Evolutionary conservation across 2,797 vertebrate genomes (phyloP), one percentile per base, ranked within the genome.

Genomic region (Botia kubotai): DNA sequence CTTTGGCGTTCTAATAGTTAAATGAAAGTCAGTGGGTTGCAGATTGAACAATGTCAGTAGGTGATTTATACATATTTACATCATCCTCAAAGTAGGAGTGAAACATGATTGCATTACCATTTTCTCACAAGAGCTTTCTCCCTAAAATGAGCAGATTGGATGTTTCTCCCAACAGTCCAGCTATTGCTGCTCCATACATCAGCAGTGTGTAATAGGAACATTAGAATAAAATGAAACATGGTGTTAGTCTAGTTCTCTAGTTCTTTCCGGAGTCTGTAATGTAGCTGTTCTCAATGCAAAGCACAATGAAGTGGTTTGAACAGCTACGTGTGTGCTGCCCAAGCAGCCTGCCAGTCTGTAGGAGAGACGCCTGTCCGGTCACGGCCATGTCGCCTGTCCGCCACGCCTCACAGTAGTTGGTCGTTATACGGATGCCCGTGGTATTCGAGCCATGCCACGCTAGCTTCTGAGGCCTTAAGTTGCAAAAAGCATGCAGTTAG

Each of bases 201-300:
- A 57, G 60, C 26, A 74, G 72, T 70, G 55, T 62, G 23, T 26
- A 33, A 21, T n/a, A 68, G 63, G 58, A 65, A 66, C 66, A 67
- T 63, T 21, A 57, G 50, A 36, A 33, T 43, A 14, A 68, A 68
- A 58, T 13, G 19, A 48, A 29, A 8, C n/a, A 33, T 33, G 21
- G 17, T 19, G n/a, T 48, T 19, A 39, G 36, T 77, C 75, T 29
- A 70, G 77, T 71, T 75, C 82, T 33, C 94, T 93, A 96, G 93
- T 94, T 93, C 88, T 91, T 92, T 85, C 85, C 87, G 17, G 86
- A 88, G 55, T 95, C 91, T 2, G 93, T 92, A 72, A 97, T 90
- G 71, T 96, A 97, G 75, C 97, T 98, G 92, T 98, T 99, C 91
- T 99, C 97, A 57, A 99, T 95, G 75, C 97, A 99, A 85, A 99